These are phyloP conservation scores for Parauchenoglanis punctatus DNA, from an alignment of 2,797 vertebrate species.

Conservation along the genomic window DNA sequence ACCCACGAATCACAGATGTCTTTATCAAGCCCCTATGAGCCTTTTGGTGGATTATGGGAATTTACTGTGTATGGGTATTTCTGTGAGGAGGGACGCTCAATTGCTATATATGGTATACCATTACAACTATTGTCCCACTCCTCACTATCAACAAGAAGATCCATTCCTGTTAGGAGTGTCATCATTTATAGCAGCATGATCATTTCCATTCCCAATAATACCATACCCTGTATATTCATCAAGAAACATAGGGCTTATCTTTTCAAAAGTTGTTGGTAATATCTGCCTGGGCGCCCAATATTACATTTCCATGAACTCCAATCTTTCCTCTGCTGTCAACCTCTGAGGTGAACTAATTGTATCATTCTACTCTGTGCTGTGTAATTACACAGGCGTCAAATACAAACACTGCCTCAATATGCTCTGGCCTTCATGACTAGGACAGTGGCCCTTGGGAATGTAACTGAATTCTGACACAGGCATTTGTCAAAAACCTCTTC, in stretches of 20 bases:
- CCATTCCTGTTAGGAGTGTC: slow-evolving; percentile 18
- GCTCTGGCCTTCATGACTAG: slow-evolving; percentile 45
- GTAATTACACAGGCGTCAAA: slow-evolving; percentile 36
- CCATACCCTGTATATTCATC: slow-evolving; percentile 7
- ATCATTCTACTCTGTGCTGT: slow-evolving; percentile 24
- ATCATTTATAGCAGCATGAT: slow-evolving; percentile 8
- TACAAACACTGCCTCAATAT: slow-evolving; percentile 38
- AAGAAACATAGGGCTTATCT: not conserved
- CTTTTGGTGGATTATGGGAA: slow-evolving; percentile 37
- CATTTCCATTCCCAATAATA: slow-evolving; percentile 12
- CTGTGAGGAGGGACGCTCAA: slow-evolving; percentile 11
- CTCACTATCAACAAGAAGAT: not conserved
- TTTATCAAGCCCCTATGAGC: slow-evolving; percentile 49
- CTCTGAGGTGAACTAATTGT: slow-evolving; percentile 40
- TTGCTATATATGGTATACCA: slow-evolving; percentile 18
- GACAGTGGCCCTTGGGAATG: slow-evolving; percentile 47
- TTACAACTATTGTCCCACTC: slow-evolving; percentile 10
- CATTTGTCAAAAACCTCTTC: slow-evolving; percentile 59
- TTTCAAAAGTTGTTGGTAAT: not conserved
- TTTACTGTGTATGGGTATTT: slow-evolving; percentile 28
- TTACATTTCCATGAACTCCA: slow-evolving; percentile 5
- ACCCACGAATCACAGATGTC: slow-evolving; percentile 60
- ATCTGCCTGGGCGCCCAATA: not conserved
- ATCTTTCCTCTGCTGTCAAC: slow-evolving; percentile 20
- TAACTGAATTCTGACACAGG: slow-evolving; percentile 54